phyloP scores from a whole-genome alignment of 2,113 vertebrate species.

The Miniopterus natalensis region DNA sequence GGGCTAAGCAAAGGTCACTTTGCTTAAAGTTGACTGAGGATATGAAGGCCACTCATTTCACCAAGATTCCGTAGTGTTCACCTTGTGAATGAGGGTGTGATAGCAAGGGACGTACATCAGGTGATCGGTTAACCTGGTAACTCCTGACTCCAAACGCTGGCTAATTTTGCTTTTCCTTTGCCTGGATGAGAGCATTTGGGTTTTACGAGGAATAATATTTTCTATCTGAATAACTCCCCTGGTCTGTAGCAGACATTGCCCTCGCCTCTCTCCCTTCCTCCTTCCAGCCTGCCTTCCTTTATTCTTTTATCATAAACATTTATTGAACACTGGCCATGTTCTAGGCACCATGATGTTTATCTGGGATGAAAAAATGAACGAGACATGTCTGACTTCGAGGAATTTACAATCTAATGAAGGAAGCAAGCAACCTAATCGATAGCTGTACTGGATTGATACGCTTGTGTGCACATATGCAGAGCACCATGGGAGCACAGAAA shows the following conservation, averaged over 20 bases:
- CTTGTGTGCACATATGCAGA: background rate
- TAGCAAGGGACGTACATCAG: background rate
- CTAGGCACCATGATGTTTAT: background rate
- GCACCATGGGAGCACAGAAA: background rate
- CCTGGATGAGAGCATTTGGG: background rate
- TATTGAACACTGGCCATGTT: background rate
- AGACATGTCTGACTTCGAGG: background rate
- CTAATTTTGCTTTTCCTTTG: background rate
- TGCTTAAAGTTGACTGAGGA: background rate
- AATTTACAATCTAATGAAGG: background rate
- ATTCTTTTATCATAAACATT: background rate
- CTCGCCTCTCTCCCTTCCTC: accelerated
- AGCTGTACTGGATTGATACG: background rate
- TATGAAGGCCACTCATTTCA: background rate
- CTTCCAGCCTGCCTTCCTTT: background rate
- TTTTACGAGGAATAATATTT: background rate
- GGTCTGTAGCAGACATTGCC: background rate
- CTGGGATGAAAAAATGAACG: background rate
- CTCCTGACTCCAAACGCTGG: background rate
- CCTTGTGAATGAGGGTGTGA: background rate
- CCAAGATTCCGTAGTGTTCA: background rate
- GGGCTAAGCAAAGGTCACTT: background rate
- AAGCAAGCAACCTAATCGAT: background rate
- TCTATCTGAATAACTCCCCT: background rate
- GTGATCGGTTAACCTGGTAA: background rate